Evolutionary conservation across 2,797 vertebrate genomes (phyloP).

Genomic region (Odontamblyopus lacepedii): DNA sequence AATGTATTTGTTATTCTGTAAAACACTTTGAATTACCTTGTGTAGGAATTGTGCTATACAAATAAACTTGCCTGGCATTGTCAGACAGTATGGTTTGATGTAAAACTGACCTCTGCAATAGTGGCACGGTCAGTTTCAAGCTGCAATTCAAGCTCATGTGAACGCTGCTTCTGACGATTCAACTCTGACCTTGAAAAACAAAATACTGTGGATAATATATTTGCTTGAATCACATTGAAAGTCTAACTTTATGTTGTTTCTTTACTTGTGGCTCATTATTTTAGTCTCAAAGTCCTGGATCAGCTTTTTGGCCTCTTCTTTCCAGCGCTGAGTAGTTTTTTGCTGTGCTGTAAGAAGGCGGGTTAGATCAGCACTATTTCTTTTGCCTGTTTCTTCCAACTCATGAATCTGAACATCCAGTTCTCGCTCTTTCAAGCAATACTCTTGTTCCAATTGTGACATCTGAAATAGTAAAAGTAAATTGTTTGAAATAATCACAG

Average conservation of each 20-base stretch:
- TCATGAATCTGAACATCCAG: slow-evolving; percentile 84
- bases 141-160: slow-evolving; percentile 84
- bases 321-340: slow-evolving; percentile 86
- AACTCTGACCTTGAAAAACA: slow-evolving; percentile 84
- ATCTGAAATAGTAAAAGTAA: slow-evolving; percentile 70
- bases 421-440: slow-evolving; percentile 83
- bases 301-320: slow-evolving; percentile 86
- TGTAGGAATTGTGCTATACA: too few species aligned
- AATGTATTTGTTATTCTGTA: too few species aligned
- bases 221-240: background rate
- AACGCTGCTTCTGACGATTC: slow-evolving; percentile 85
- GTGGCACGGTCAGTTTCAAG: slow-evolving; percentile 83
- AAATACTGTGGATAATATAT: background rate
- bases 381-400: slow-evolving; percentile 85
- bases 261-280: slow-evolving; percentile 85
- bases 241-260: slow-evolving; percentile 10
- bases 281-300: slow-evolving; percentile 82
- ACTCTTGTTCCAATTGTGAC: slow-evolving; percentile 88
- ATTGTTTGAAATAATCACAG: too few species aligned
- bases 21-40: too few species aligned
- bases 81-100: background rate
- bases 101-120: slow-evolving; percentile 81
- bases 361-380: slow-evolving; percentile 81
- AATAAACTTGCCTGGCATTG: too few species aligned
- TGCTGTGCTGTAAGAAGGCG: slow-evolving; percentile 86